Evolutionary conservation across 2,113 vertebrate genomes (phyloP).

Genomic region (Ancistrus triradiatus): DNA sequence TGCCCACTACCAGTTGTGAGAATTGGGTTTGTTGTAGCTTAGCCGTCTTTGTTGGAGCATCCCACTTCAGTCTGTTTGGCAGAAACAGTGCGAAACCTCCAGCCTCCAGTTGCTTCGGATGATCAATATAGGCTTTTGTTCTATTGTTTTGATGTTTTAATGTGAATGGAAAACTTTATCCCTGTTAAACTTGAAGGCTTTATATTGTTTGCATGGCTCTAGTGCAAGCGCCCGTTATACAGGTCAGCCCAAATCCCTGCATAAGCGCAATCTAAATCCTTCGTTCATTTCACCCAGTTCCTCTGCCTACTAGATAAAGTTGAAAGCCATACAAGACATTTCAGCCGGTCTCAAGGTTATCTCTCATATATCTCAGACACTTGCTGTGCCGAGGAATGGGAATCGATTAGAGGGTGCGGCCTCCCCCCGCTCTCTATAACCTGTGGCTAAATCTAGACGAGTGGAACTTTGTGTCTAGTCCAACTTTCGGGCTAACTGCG

Average conservation of each 20-base stretch:
- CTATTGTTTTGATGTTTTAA: no score
- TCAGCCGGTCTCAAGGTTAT: conserved; percentile 42
- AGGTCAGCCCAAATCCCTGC: background rate
- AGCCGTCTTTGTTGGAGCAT: no score
- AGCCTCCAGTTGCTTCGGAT: no score
- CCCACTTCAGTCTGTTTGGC: no score
- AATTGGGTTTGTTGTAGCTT: no score
- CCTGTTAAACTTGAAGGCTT: no score
- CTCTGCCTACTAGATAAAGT: background rate
- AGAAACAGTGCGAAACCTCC: no score
- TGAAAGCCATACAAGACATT: background rate
- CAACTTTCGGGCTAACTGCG: conserved; percentile 31
- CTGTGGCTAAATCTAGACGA: conserved; percentile 25
- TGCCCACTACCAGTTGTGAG: no score
- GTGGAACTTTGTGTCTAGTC: conserved; percentile 23
- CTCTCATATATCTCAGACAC: conserved; percentile 18
- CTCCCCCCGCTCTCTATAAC: background rate
- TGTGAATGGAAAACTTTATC: no score
- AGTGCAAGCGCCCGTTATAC: background rate
- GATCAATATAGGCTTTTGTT: no score
- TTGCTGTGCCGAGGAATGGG: conserved; percentile 16
- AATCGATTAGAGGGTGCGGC: conserved; percentile 6
- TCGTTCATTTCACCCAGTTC: background rate
- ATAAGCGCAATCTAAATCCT: background rate
- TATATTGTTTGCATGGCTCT: background rate